phyloP scores from a whole-genome alignment of 2,113 vertebrate genomes.

The Irena cyanogastra region DNA sequence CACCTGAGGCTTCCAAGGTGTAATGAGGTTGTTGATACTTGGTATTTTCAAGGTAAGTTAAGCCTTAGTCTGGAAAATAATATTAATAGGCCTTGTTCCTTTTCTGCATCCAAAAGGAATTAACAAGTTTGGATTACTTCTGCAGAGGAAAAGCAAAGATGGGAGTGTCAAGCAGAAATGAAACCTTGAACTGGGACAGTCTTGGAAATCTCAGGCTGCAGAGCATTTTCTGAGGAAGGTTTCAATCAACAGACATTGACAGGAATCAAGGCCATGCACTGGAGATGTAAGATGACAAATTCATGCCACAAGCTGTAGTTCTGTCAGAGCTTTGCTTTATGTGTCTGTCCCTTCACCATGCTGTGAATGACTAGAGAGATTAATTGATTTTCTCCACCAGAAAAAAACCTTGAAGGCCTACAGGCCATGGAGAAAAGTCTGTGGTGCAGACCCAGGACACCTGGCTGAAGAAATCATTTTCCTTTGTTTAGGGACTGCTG shows the following conservation, averaged over 20 bases:
- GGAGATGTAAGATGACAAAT: neutral
- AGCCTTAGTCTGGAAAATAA: neutral
- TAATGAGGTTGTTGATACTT: neutral
- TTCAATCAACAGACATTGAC: neutral
- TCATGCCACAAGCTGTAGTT: neutral
- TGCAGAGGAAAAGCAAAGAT: neutral
- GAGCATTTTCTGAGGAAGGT: neutral
- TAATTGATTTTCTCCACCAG: neutral
- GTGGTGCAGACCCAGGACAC: neutral
- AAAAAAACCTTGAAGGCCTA: neutral
- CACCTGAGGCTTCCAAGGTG: neutral
- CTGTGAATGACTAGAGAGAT: neutral
- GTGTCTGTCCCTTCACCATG: neutral
- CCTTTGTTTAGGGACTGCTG: neutral
- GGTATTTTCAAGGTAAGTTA: neutral
- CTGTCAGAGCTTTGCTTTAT: neutral
- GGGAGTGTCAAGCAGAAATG: neutral
- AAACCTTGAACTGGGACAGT: neutral
- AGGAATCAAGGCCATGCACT: neutral
- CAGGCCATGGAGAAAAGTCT: neutral
- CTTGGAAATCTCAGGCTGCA: neutral
- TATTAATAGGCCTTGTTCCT: neutral
- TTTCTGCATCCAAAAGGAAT: neutral
- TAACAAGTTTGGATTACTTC: neutral
- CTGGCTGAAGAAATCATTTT: neutral